Evolutionary conservation across 2,888 invertebrate genomes (phyloP).

Genomic region (Ypsolopha scabrella): DNA sequence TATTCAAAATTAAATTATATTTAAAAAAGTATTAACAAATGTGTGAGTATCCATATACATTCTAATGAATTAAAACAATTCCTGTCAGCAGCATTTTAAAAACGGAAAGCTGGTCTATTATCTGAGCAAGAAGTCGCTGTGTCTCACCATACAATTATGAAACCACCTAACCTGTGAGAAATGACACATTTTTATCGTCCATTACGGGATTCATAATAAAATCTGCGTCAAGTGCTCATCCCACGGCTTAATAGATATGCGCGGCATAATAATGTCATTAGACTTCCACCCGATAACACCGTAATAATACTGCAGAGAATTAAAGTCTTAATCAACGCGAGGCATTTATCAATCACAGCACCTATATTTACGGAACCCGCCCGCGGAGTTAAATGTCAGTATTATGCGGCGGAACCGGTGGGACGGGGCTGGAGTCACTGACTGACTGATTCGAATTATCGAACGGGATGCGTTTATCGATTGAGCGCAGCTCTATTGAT

Average conservation of each 20-base stretch:
- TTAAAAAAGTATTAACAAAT: too few species aligned
- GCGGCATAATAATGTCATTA: slow-evolving; percentile 2
- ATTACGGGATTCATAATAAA: slow-evolving; percentile 1
- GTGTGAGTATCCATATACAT: too few species aligned
- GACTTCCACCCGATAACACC: slow-evolving; percentile 26
- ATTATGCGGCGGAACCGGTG: slow-evolving; percentile 20
- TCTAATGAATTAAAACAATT: too few species aligned
- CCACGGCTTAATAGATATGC: background rate
- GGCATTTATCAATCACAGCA: slow-evolving; percentile 42
- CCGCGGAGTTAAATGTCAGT: background rate
- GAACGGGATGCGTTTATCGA: slow-evolving; percentile 40
- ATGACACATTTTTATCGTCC: background rate
- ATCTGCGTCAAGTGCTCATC: background rate
- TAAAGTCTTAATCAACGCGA: slow-evolving; percentile 46
- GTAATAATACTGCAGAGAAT: slow-evolving; percentile 31
- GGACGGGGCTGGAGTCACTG: slow-evolving; percentile 13
- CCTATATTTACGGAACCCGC: slow-evolving; percentile 25
- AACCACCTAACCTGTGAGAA: background rate
- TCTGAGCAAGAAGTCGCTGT: too few species aligned
- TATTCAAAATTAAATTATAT: too few species aligned
- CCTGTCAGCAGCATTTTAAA: too few species aligned
- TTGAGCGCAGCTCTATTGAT: slow-evolving; percentile 40
- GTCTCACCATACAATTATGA: background rate
- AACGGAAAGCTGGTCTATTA: too few species aligned
- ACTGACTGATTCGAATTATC: slow-evolving; percentile 21